phyloP scores from a whole-genome alignment of 2,888 invertebrate species.

The Coleophora flavipennella region DNA sequence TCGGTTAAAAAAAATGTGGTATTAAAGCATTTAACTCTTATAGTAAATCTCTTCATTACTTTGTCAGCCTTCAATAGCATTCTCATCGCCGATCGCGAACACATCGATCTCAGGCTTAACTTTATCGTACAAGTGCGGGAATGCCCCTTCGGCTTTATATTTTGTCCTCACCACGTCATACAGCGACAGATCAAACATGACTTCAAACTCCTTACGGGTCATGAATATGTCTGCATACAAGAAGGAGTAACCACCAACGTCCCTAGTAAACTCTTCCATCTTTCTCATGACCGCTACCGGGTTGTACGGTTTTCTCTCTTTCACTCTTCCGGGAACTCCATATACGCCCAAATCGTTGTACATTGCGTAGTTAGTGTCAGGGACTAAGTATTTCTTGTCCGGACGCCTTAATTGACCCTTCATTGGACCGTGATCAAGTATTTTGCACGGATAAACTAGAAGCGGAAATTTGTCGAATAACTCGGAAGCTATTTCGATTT shows the following conservation, averaged over 20 bases:
- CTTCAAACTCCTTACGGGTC: slow-evolving; percentile 75
- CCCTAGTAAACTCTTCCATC: slow-evolving; percentile 79
- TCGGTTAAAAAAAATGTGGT: no score
- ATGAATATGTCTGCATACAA: slow-evolving; percentile 81
- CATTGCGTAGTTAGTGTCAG: slow-evolving; percentile 78
- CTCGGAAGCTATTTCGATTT: slow-evolving; percentile 72
- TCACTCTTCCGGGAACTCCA: slow-evolving; percentile 77
- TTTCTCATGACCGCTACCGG: slow-evolving; percentile 76
- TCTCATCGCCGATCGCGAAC: slow-evolving; percentile 66
- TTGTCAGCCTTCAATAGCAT: slow-evolving; percentile 14
- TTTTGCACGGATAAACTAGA: slow-evolving; percentile 78
- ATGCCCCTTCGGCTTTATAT: slow-evolving; percentile 72
- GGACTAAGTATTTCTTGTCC: slow-evolving; percentile 69
- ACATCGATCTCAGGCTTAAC: slow-evolving; percentile 78
- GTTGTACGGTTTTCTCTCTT: slow-evolving; percentile 73
- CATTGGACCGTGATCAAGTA: slow-evolving; percentile 74
- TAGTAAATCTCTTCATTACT: no score
- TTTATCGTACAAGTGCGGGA: slow-evolving; percentile 78
- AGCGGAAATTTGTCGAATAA: slow-evolving; percentile 78
- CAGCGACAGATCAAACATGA: slow-evolving; percentile 78
- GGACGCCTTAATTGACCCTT: slow-evolving; percentile 75
- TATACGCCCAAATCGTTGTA: slow-evolving; percentile 81
- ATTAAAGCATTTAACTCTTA: no score
- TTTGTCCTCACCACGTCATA: slow-evolving; percentile 74
- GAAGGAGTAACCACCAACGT: slow-evolving; percentile 79